Evolutionary conservation across 2,113 vertebrate genomes (phyloP).

Genomic region (Hystrix cristata): DNA sequence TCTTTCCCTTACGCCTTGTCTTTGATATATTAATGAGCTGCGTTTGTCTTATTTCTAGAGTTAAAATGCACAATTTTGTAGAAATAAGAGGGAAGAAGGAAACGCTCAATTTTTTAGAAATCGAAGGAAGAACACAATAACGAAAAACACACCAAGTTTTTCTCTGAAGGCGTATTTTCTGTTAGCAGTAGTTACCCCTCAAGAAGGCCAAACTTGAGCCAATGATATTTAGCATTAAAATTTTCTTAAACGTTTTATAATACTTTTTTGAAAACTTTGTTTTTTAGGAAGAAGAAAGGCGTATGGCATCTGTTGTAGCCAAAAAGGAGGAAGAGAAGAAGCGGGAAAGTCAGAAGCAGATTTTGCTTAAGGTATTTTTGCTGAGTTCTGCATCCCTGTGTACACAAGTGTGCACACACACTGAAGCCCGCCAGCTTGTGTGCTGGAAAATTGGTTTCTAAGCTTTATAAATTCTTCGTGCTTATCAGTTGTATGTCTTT

Average conservation of each 20-base stretch:
- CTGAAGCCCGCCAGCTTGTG: neutral
- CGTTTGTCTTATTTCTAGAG: neutral
- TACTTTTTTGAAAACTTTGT: neutral
- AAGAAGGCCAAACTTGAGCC: neutral
- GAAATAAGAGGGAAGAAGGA: neutral
- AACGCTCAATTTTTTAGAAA: neutral
- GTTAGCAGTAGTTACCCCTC: slow-evolving; percentile 13
- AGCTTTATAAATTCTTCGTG: neutral
- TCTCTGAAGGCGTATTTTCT: slow-evolving; percentile 11
- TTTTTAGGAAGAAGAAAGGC: slow-evolving; percentile 98
- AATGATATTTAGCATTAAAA: slow-evolving; percentile 46
- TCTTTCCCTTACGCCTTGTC: neutral
- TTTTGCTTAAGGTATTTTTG: slow-evolving; percentile 94
- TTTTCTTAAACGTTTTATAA: neutral
- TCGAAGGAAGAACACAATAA: neutral
- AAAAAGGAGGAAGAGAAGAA: slow-evolving; percentile 99
- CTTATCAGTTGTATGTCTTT: neutral
- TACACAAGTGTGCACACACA: fast-evolving
- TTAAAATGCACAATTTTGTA: neutral
- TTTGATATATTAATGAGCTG: slow-evolving; percentile 13
- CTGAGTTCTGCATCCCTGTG: fast-evolving
- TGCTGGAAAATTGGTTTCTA: neutral
- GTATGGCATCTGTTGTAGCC: slow-evolving; percentile 94
- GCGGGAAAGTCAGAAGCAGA: slow-evolving; percentile 96
- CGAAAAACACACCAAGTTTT: neutral